A percentile compares a stretch with the other conserved stretches of the same genome.
These are phyloP conservation scores for Phalloptychus januarius DNA, from an alignment of 2,797 vertebrate species.

Conservation along the genomic window DNA sequence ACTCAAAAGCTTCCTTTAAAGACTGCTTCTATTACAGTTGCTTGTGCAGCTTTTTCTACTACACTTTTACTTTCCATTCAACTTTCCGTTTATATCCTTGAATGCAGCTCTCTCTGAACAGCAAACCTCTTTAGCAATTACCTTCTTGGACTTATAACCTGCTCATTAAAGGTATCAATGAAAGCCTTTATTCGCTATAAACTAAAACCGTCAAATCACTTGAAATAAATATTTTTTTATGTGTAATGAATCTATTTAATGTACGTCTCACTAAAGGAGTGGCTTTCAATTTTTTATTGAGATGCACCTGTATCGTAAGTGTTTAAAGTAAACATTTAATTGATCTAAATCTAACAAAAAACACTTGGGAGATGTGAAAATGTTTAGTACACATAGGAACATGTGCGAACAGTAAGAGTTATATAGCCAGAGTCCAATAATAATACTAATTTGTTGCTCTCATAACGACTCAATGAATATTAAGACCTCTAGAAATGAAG, in stretches of 20 bases:
- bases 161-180: not conserved
- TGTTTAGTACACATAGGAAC: constrained; percentile 12
- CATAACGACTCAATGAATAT: constrained; percentile 50
- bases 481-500: constrained; percentile 39
- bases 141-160: not conserved
- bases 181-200: not conserved
- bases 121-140: not conserved
- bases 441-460: constrained; percentile 27
- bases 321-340: not conserved
- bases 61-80: not conserved
- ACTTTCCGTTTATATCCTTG: not conserved
- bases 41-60: not conserved
- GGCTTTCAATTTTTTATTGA: not conserved
- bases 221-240: not conserved
- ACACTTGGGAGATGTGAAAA: not conserved
- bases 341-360: not conserved
- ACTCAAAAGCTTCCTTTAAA: not conserved
- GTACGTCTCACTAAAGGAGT: too few species aligned
- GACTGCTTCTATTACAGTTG: not conserved
- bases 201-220: too few species aligned
- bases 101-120: not conserved
- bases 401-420: constrained; percentile 12
- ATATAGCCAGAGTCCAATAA: constrained; percentile 19
- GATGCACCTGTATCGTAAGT: not conserved
- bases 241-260: not conserved